Evolutionary conservation across 2,113 vertebrate genomes (phyloP), one percentile per base, ranked within the genome.

Genomic region (Noturus placidus): DNA sequence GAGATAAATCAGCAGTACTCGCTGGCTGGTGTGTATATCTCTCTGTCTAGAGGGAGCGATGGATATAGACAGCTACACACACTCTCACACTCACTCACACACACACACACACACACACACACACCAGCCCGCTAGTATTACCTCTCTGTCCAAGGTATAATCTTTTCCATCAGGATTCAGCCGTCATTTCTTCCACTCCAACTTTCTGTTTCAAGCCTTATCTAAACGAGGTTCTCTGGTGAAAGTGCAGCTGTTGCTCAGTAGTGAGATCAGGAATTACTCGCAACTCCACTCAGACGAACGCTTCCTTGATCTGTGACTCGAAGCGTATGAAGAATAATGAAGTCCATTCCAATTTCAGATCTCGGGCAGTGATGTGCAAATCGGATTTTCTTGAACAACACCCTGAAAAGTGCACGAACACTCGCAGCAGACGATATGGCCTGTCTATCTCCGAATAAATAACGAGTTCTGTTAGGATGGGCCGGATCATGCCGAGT

Each of bases 1-100:
- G 52, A 83, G 59, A 83, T 90, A 85, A 87, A 83, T 69, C 59
- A 69, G 56, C 11, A 50, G 46, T 50, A 52, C 74, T 52, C 46
- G 30, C 42, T 76, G 13, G 78, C 81, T 67, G 30, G 69, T 85
- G 46, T 61, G 50, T 76, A 14, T 79, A 77, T 88, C 30, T 84
- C 61, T 56, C 11, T 79, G 87, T 84, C n/a, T 82, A 38, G 35
- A 59, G 59, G 70, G 67, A 82, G 59, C 0, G 57, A 81, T 81
- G 76, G 76, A 77, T 77, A 77, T 77, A 77, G 74, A 78, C 76
- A 78, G 76, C 42, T 77, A 46, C 76, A 76, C 72, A 46, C 38
- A 46, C 72, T n/a, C n/a, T n/a, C n/a, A 46, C 70, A 42, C 70
- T 42, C 35, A 54, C 76, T 54, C 46, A 30, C 77, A 54, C 50